A percentile compares a stretch with the other conserved stretches of the same genome.
Evolutionary conservation across 2,797 vertebrate species (phyloP).

Genomic region (Gymnopithys bicolor): DNA sequence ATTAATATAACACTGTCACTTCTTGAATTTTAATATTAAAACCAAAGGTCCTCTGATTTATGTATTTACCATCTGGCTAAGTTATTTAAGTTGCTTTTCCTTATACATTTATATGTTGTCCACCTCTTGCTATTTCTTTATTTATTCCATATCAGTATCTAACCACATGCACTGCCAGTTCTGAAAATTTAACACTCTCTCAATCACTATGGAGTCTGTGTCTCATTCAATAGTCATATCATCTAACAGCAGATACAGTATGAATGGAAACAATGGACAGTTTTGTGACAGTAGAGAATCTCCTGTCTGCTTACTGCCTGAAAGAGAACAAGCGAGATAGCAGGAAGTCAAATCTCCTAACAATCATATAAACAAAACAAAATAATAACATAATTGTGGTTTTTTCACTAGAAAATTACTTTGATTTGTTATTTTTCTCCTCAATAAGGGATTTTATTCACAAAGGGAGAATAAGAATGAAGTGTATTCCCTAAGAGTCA

Average conservation of each 20-base stretch:
- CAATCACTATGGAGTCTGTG: constrained; percentile 74
- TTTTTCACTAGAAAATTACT: not conserved
- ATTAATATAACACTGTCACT: constrained; percentile 75
- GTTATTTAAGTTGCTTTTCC: constrained; percentile 78
- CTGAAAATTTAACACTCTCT: constrained; percentile 74
- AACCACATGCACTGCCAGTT: constrained; percentile 75
- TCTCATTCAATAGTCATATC: constrained; percentile 76
- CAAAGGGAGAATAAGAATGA: not conserved
- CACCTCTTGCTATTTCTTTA: constrained; percentile 76
- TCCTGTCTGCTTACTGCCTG: not conserved
- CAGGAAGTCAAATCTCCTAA: not conserved
- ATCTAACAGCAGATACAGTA: constrained; percentile 69
- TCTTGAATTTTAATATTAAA: constrained; percentile 76
- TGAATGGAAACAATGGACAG: constrained; percentile 71
- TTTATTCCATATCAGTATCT: constrained; percentile 78
- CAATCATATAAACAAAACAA: not conserved
- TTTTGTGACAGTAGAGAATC: constrained; percentile 29
- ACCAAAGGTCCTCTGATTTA: constrained; percentile 73
- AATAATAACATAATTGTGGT: not conserved
- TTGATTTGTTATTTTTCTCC: not conserved
- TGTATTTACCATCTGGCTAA: constrained; percentile 75
- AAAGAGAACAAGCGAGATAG: not conserved
- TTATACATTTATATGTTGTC: constrained; percentile 78
- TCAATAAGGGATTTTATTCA: not conserved
- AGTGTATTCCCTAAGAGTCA: not conserved